Evolutionary conservation across 2,888 invertebrate genomes (phyloP), one percentile per base, ranked within the genome.

Genomic region (Anagyrus pseudococci): DNA sequence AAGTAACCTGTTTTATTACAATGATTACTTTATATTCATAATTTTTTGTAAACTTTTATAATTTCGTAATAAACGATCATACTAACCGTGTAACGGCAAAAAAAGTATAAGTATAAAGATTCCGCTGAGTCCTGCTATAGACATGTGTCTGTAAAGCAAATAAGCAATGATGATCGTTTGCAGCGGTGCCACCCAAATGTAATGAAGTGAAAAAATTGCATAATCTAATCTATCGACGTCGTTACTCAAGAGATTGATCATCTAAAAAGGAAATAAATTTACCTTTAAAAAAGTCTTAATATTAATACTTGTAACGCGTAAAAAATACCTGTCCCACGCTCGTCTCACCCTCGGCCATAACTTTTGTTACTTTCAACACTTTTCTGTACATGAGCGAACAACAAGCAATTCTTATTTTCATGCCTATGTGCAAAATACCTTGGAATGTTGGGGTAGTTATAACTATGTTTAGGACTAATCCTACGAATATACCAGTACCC

Each of bases 161-260:
- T 79, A 83, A 7, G 86, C 82, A 7, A 88, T 85, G 19, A 90
- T 85, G 0, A 87, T 82, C 6, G 88, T 86, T 71, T 91, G 88
- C 13, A 92, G 83, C 0, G 93, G 93, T 82, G 90, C 90, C 56
- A 93, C 86, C 91, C 92, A 92, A 46, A 93, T 78, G 75, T 89
- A 92, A 79, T 93, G 91, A 7, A 92, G 79, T 74, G 88, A 88
- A 53, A 87, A 73, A 23, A 89, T 85, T 25, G 88, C 86, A 78
- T 88, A 80, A 75, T 94, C 94, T 75, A 94, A 92, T 66, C 92
- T 85, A 71, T 88, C 88, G 2, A 93, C 92, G 76, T 94, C 94
- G 72, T 93, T 94, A 0, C 93, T 92, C 82, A 94, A 84, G 58
- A 94, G 80, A 77, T 94, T 94, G 49, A 94, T 88, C 71, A 94